Evolutionary conservation across 2,113 vertebrate species (phyloP), one percentile per base, ranked within the genome.

Genomic region (Pygoscelis antarcticus): DNA sequence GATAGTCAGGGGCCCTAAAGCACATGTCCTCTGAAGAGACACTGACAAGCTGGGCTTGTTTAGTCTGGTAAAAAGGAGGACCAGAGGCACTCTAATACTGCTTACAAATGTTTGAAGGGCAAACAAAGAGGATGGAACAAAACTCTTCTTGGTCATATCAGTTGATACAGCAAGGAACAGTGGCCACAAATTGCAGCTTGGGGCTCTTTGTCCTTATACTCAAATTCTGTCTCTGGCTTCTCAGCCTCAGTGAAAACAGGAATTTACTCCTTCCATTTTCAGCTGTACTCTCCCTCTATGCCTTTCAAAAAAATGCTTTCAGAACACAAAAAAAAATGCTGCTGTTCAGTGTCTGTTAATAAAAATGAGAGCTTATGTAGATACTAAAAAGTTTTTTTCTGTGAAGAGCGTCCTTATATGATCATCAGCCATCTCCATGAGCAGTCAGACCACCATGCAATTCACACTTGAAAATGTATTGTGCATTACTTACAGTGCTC

Each of bases 21-120:
- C 46, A 77, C 57, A 52, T 20, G 32, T 80, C 57, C 52, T 72
- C 54, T 83, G 70, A 90, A 72, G 54, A 80, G 75, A 38, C 29
- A n/a, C 34, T 87, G 74, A 69, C 61, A 93, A 87, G 44, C 78
- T 74, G 61, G 10, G 25, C 62, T 92, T 97, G 78, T 95, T 90
- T 93, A 85, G 66, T 92, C 87, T 94, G 40, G 34, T 72, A 29
- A 90, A 90, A 91, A 80, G 40, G 11, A 82, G 64, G 58, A 64
- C n/a, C 30, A 81, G 46, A 71, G 57, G 40, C 25, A 51, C 49
- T 54, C 40, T 57, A 65, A 72, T 32, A 40, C 40, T 66, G 69
- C 65, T 87, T 84, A 44, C 30, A 91, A 60, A 84, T 70, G 70
- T 88, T 57, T 69, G 62, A 77, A 83, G 46, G 92, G 40, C 78